Base-by-base conservation (phyloP, 2,113 vertebrate species). In the Brevimyrus niger region DNA sequence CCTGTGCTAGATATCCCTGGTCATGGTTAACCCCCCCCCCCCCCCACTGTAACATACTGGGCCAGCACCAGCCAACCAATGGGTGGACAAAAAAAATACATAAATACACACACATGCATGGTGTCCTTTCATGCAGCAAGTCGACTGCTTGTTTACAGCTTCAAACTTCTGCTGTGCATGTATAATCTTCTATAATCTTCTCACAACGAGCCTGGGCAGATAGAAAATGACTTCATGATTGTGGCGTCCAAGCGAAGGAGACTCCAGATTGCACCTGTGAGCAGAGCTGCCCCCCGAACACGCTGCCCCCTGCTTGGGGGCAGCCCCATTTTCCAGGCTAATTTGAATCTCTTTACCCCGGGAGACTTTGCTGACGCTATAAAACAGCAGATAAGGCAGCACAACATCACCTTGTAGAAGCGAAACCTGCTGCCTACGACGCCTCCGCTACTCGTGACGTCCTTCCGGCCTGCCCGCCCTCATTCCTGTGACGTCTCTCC, bases 171-270 rank as follows among this genome's bases (percentile, higher is more conserved):
- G 48, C 47, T 69, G n/a, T n/a, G n/a, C n/a, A n/a, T n/a, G n/a
- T n/a, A n/a, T n/a, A n/a, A n/a, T n/a, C n/a, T n/a, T n/a, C n/a
- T 42, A 31, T 87, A 89, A 91, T 91, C 89, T 89, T 91, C 89
- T 89, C 89, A 89, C 84, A 88, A 55, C 23, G 80, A 91, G 55
- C 89, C 53, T 35, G 21, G 89, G 90, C 87, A 92, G 91, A 13
- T 85, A 89, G 82, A 92, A 90, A 93, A 90, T 90, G 48, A 90
- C 88, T 21, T 91, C 93, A 93, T 38, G 91, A 93, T 83, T 55
- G 65, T 46, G 82, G 35, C 69, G 47, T 88, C 51, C 42, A 83
- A 83, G 44, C 38, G 55, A 50, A 65, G 89, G 90, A 44, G 90
- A 83, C 50, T 88, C 83, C 35, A 2, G 87, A 90, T 76, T 86